Conservation (phyloP, 2,888 invertebrate species). For the Parnassius mnemosyne region DNA sequence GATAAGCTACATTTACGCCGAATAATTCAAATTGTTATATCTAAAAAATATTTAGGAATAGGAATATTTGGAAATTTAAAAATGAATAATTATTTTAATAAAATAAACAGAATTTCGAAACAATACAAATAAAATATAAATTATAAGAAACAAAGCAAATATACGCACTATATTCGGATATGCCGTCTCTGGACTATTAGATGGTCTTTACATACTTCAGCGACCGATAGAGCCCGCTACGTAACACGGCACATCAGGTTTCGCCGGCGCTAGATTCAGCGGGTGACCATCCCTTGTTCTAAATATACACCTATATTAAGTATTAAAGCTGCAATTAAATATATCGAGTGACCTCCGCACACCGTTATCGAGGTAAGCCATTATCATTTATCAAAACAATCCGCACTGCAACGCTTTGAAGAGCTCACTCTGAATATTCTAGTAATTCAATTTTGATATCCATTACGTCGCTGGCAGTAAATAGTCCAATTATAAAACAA, state of each 20-base stretch:
- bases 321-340: slow-evolving; percentile 30
- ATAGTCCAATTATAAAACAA: slow-evolving; percentile 44
- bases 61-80: too few relatives aligned
- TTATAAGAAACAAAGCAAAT: background rate
- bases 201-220: slow-evolving; percentile 55
- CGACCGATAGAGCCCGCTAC: slow-evolving; percentile 66
- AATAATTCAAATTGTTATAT: too few relatives aligned
- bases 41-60: too few relatives aligned
- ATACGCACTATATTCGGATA: background rate
- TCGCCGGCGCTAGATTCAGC: slow-evolving; percentile 65
- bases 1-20: too few relatives aligned
- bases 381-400: slow-evolving; percentile 29
- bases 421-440: slow-evolving; percentile 51
- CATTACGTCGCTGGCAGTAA: slow-evolving; percentile 43
- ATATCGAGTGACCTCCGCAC: slow-evolving; percentile 32
- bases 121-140: background rate
- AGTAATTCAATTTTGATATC: slow-evolving; percentile 48
- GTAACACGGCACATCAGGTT: slow-evolving; percentile 69
- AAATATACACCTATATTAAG: slow-evolving; percentile 26
- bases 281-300: slow-evolving; percentile 47
- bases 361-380: slow-evolving; percentile 39
- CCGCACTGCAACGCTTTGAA: slow-evolving; percentile 56
- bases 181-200: slow-evolving; percentile 52
- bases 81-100: background rate
- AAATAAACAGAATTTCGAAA: background rate